Evolutionary conservation across 2,888 invertebrate genomes (phyloP), one percentile per base, ranked within the genome.

Genomic region (Lathronympha strigana): DNA sequence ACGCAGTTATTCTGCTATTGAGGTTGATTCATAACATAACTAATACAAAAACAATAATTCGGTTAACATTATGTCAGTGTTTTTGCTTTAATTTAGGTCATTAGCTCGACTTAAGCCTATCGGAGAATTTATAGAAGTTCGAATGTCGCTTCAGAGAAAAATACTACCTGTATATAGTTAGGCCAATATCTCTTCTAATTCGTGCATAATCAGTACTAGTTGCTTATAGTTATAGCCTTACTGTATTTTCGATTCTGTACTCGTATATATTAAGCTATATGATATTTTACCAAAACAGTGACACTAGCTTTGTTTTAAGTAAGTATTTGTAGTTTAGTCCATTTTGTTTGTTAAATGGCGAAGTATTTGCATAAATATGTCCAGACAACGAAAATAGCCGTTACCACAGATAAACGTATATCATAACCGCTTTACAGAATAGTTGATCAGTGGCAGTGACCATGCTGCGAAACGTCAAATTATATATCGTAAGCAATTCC

Each of bases 1-100:
- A 25, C 51, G 53, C 43, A 51, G 62, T 40, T 38, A 54, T 57
- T 28, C 57, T 57, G n/a, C 40, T 28, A 57, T 57, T 57, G 43
- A 57, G 45, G 57, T 45, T 45, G 40, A 28, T 31, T 45, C 43
- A 43, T 19, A 55, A 43, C 43, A 43, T 43, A 54, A 28, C 57
- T 25, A 40, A 54, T 25, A 40, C 38, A 31, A 31, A 43, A 57
- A 57, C 31, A 31, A 57, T 45, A 6, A 31, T 57, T 43, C 43
- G 31, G 19, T 31, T 21, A 21, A 17, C 19, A 28, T 19, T 47
- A 8, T 23, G 47, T 47, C 47, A 9, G 4, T 21, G 11, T 13
- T 43, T 43, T 43, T n/a, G 3, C 13, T 36, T 36, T 36, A 4
- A 36, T 2, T 17, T 19, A 17, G 40, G 15, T 17, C 40, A 15